These are phyloP conservation scores for Acrobasis consociella DNA, from an alignment of 2,888 invertebrate species.

Conservation along the genomic window DNA sequence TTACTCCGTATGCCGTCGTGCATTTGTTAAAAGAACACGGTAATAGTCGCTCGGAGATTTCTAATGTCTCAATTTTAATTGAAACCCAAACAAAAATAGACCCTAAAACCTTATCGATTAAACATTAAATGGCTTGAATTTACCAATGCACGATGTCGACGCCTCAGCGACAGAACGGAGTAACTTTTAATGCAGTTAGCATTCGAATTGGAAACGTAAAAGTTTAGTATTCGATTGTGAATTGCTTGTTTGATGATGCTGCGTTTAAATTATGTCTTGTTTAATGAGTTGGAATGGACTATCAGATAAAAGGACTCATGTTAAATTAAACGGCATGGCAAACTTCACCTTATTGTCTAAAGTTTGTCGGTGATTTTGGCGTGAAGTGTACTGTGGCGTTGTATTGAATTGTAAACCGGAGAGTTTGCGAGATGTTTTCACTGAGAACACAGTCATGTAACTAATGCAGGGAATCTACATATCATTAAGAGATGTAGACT, in stretches of 20 bases:
- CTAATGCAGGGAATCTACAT: slow-evolving; percentile 82
- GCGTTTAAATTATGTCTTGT: slow-evolving; percentile 81
- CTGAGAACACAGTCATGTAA: slow-evolving; percentile 81
- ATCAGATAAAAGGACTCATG: slow-evolving; percentile 39
- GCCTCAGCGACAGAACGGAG: slow-evolving; percentile 45
- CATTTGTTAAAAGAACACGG: slow-evolving; percentile 82
- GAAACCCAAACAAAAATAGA: slow-evolving; percentile 40
- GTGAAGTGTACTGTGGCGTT: slow-evolving; percentile 35
- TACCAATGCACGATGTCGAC: slow-evolving; percentile 55
- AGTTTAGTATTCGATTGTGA: slow-evolving; percentile 44
- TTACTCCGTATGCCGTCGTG: slow-evolving; percentile 73
- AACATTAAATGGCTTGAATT: slow-evolving; percentile 42
- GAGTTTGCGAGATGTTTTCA: slow-evolving; percentile 77
- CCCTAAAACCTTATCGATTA: slow-evolving; percentile 37
- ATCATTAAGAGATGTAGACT: slow-evolving; percentile 81
- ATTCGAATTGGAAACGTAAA: slow-evolving; percentile 47
- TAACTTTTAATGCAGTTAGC: slow-evolving; percentile 39
- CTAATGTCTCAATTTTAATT: slow-evolving; percentile 79
- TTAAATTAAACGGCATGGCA: slow-evolving; percentile 20
- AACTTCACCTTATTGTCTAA: slow-evolving; percentile 29
- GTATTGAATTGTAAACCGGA: slow-evolving; percentile 28
- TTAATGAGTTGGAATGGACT: slow-evolving; percentile 73
- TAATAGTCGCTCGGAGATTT: slow-evolving; percentile 77
- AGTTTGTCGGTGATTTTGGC: slow-evolving; percentile 38
- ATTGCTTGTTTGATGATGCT: slow-evolving; percentile 42